A percentile compares a stretch with the other conserved stretches of the same genome.
These are phyloP conservation scores for Papilio polytes DNA, from an alignment of 1,140 invertebrate genomes.

Conservation along the genomic window DNA sequence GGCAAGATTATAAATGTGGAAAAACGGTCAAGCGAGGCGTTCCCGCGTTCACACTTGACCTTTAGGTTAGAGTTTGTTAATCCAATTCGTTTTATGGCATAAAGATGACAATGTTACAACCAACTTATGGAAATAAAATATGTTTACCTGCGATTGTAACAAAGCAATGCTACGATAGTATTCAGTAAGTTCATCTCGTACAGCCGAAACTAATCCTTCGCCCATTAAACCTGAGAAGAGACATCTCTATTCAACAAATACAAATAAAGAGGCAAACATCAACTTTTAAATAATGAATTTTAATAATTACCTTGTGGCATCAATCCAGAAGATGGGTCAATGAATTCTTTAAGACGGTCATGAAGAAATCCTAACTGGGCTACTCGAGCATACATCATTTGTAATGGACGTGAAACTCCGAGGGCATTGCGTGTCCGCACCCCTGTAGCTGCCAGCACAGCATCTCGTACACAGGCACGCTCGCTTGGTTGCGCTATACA, in stretches of 20 bases:
- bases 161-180: constrained; percentile 95
- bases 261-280: constrained; percentile 2
- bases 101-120: neutral
- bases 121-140: neutral
- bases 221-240: constrained; percentile 88
- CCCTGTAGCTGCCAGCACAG: constrained; percentile 74
- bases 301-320: constrained; percentile 77
- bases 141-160: constrained; percentile 91
- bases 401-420: constrained; percentile 75
- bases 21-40: too few relatives aligned
- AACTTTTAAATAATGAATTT: neutral
- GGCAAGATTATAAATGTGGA: too few relatives aligned
- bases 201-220: constrained; percentile 93
- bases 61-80: too few relatives aligned
- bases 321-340: constrained; percentile 81
- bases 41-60: too few relatives aligned
- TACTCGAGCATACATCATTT: constrained; percentile 87
- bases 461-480: constrained; percentile 67
- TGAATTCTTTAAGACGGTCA: constrained; percentile 88
- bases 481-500: constrained; percentile 59
- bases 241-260: neutral
- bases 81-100: neutral
- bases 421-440: constrained; percentile 57
- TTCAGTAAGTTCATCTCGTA: constrained; percentile 93
- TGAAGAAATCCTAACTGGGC: constrained; percentile 91